Conservation (phyloP, 2,888 invertebrate species). For the Sarcophaga carnaria region DNA sequence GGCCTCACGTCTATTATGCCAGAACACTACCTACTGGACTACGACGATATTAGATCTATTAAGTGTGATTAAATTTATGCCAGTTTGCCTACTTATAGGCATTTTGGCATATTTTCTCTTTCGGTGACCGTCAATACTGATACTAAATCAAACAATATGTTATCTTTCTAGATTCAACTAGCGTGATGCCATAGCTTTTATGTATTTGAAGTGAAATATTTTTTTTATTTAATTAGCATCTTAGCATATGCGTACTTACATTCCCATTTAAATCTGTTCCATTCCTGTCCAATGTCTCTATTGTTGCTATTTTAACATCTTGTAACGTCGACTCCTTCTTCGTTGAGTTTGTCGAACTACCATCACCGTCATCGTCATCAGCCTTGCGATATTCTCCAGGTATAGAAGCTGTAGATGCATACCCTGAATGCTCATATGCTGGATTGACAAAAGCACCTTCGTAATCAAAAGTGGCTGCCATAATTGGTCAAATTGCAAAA, state of each 20-base stretch:
- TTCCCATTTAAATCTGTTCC: slow-evolving; percentile 48
- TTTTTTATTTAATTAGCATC: too few species aligned
- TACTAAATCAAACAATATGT: too few species aligned
- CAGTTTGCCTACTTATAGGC: too few species aligned
- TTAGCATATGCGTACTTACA: slow-evolving; percentile 41
- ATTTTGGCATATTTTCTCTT: too few species aligned
- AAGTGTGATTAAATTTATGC: too few species aligned
- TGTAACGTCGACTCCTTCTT: slow-evolving; percentile 8
- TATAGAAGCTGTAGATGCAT: slow-evolving; percentile 67
- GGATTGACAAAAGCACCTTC: slow-evolving; percentile 63
- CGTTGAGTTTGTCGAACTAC: not conserved
- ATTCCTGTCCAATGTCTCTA: slow-evolving; percentile 26
- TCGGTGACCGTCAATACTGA: too few species aligned
- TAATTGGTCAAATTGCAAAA: slow-evolving; percentile 20
- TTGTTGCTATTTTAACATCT: slow-evolving; percentile 22
- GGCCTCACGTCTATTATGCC: too few species aligned
- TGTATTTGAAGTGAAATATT: too few species aligned
- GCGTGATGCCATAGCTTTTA: too few species aligned
- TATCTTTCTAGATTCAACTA: too few species aligned
- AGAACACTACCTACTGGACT: too few species aligned
- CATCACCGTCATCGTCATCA: slow-evolving; percentile 31
- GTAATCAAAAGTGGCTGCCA: slow-evolving; percentile 58
- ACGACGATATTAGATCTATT: too few species aligned
- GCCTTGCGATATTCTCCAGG: slow-evolving; percentile 70
- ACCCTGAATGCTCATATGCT: slow-evolving; percentile 62